Conservation (phyloP, 2,888 invertebrate genomes). For the Coelopa pilipes region DNA sequence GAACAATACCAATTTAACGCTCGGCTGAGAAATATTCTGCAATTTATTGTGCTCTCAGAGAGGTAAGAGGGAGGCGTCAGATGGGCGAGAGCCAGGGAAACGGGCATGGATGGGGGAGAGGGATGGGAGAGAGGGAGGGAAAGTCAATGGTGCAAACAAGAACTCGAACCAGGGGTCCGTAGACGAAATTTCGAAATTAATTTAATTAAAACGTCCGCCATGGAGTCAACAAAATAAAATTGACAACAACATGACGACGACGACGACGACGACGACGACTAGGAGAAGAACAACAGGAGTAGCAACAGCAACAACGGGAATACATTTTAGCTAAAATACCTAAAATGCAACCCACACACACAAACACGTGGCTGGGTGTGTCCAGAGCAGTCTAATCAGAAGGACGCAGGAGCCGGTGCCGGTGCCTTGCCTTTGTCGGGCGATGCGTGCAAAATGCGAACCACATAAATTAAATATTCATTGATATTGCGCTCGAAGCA, state of each 20-base stretch:
- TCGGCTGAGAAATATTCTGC: too few relatives aligned
- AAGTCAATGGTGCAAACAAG: too few relatives aligned
- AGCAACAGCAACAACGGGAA: background rate
- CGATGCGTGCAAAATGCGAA: background rate
- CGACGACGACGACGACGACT: too few relatives aligned
- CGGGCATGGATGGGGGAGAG: too few relatives aligned
- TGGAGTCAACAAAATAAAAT: background rate
- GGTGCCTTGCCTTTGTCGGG: too few relatives aligned
- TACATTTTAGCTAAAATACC: background rate
- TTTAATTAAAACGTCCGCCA: background rate
- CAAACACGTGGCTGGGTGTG: background rate
- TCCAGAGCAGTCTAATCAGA: background rate
- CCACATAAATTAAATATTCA: conserved; percentile 9
- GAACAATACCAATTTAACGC: too few relatives aligned
- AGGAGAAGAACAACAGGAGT: too few relatives aligned
- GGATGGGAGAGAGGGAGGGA: too few relatives aligned
- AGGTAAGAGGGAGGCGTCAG: too few relatives aligned
- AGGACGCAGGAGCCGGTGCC: background rate
- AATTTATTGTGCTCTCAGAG: too few relatives aligned
- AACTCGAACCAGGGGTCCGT: background rate
- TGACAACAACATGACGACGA: background rate
- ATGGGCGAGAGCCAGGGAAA: too few relatives aligned
- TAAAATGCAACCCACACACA: background rate
- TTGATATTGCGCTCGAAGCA: background rate
- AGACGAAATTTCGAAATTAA: background rate